phyloP scores from a whole-genome alignment of 2,113 vertebrate genomes.

The Cynoglossus semilaevis region DNA sequence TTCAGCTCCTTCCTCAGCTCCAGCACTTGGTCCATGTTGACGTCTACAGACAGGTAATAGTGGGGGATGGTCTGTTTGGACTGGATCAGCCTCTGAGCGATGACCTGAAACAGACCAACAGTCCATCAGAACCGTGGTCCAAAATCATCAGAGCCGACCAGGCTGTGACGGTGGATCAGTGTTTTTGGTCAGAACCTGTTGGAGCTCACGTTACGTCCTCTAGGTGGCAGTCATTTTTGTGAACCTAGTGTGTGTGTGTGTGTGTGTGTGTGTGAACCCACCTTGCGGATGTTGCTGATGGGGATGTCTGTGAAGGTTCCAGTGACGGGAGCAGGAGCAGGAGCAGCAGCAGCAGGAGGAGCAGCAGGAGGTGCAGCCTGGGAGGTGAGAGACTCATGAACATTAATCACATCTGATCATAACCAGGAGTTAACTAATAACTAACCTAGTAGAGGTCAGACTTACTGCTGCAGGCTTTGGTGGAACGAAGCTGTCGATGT shows the following conservation, averaged over 20 bases:
- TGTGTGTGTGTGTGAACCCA: constrained; percentile 65
- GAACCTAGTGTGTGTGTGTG: too few relatives aligned
- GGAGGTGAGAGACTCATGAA: background rate
- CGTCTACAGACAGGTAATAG: constrained; percentile 95
- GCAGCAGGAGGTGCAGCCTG: constrained; percentile 47
- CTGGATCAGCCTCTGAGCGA: constrained; percentile 94
- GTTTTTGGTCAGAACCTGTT: too few relatives aligned
- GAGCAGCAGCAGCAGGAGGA: constrained; percentile 41
- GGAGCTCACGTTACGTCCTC: too few relatives aligned
- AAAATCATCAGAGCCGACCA: too few relatives aligned
- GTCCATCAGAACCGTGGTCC: too few relatives aligned
- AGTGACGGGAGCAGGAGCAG: constrained; percentile 69
- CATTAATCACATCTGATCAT: constrained; percentile 1
- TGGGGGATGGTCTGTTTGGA: constrained; percentile 99
- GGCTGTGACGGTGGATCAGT: too few relatives aligned
- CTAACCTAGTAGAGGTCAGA: background rate
- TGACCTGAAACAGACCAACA: constrained; percentile 80
- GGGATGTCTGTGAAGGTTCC: constrained; percentile 95
- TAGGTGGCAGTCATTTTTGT: too few relatives aligned
- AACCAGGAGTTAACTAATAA: background rate
- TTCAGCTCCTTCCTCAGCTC: constrained; percentile 92
- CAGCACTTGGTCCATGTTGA: constrained; percentile 92
- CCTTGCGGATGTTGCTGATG: constrained; percentile 92
- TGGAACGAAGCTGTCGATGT: constrained; percentile 91
- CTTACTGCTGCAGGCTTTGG: constrained; percentile 85